Evolutionary conservation across 2,888 invertebrate genomes (phyloP), one percentile per base, ranked within the genome.

Genomic region (Caenorhabditis sp.): DNA sequence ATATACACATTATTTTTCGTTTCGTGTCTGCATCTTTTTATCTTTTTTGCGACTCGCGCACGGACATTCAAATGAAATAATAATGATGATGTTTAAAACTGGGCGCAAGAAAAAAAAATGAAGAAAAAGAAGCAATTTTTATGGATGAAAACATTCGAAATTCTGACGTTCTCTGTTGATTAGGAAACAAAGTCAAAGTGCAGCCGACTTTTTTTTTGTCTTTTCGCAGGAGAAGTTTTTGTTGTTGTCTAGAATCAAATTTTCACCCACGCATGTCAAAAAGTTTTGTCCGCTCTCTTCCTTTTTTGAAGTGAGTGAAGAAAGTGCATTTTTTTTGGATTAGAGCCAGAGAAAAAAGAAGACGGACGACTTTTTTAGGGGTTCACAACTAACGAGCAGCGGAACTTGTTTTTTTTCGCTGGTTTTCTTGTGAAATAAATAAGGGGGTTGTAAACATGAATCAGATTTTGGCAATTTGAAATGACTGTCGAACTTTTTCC

Each of bases 291-390:
- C 43, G 43, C 4, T 10, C 31, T 31, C 10, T 31, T 31, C 31
- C 31, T 31, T 31, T 31, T 31, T 31, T 31, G 31, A 31, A 31
- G 31, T 6, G 10, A 10, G 10, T 4, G 10, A 31, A 43, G 14
- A 43, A 43, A 43, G 43, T 43, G 43, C 43, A 43, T 43, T 43
- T 43, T 43, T 43, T 43, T 43, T 43, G 43, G 43, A 43, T 43
- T 43, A 43, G 17, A 43, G 43, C 43, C 43, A 43, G 10, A 31
- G 31, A 31, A 43, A 17, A 17, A 43, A 43, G 43, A 43, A 43
- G 43, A 43, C 43, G 43, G 43, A 43, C 43, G 43, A 43, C 14
- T 43, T 43, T 43, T 43, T 31, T 31, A 31, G 31, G 31, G 31
- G 31, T 31, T 43, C 43, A 43, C 43, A 43, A 43, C 43, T 43